Base-by-base conservation (phyloP, 2,797 vertebrate genomes). In the Chromis chromis region DNA sequence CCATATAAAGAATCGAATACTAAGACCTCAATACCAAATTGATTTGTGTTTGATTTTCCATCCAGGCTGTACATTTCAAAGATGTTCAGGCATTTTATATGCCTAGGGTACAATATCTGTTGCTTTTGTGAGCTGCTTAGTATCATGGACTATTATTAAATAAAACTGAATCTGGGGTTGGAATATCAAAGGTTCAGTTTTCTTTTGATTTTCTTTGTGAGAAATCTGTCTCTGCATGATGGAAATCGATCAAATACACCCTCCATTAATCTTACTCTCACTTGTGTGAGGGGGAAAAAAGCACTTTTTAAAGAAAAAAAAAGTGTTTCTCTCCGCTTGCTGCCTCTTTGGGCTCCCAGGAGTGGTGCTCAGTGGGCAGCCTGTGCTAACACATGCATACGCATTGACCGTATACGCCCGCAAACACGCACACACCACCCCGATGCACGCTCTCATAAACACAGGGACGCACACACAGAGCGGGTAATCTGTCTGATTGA, bases 401-500 rank as follows among this genome's bases (percentile, higher is more conserved):
- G 19, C 76, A 78, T 57, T 79, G 72, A 65, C 69, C 80, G n/a
- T 64, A 69, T 72, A 76, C 4, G 14, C 61, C 46, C 24, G 53
- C 62, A 79, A 66, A 82, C 61, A 74, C 64, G 62, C 71, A 70
- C 40, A 74, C 74, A 79, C 66, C 33, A 79, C 55, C 13, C 46
- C 16, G 39, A 50, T 60, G 57, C 66, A 33, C 76, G 64, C 70
- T 42, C 52, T 62, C 74, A 59, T 56, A 84, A 72, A 89, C 79
- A 85, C 67, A 76, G 55, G 46, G 50, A 71, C 67, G 67, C 77
- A 76, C 74, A 81, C 71, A 86, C 75, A 64, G 65, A 81, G 81
- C 12, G 70, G 81, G 84, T 93, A 94, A 94, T 93, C 91, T 89
- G 81, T 92, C 88, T 93, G 93, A 94, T 93, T 94, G 93, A 94